Evolutionary conservation across 2,888 invertebrate species (phyloP).

Genomic region (Pyrochroa serraticornis): DNA sequence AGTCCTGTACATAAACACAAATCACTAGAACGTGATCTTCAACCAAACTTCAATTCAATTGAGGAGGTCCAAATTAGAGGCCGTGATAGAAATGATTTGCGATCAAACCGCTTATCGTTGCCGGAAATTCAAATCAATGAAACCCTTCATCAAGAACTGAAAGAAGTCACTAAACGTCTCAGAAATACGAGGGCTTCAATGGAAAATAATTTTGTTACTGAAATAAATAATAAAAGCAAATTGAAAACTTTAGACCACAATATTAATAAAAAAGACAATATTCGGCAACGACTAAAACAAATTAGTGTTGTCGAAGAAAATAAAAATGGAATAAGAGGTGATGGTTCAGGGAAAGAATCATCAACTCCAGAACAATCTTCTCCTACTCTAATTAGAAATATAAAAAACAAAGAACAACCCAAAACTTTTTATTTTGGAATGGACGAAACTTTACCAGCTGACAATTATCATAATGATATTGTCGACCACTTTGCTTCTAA

Average conservation of each 20-base stretch:
- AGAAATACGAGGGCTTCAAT: slow-evolving; percentile 32
- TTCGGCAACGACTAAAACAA: slow-evolving; percentile 61
- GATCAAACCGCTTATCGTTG: slow-evolving; percentile 47
- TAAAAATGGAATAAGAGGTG: slow-evolving; percentile 58
- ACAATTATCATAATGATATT: slow-evolving; percentile 29
- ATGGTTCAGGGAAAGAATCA: slow-evolving; percentile 69
- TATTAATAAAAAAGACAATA: slow-evolving; percentile 58
- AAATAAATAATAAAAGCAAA: slow-evolving; percentile 55
- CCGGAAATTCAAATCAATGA: slow-evolving; percentile 58
- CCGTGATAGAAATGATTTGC: slow-evolving; percentile 58
- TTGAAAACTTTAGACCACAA: slow-evolving; percentile 58
- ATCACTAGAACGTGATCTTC: slow-evolving; percentile 19
- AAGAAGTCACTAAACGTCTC: slow-evolving; percentile 55
- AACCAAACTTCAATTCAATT: slow-evolving; percentile 18
- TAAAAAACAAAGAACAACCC: slow-evolving; percentile 48
- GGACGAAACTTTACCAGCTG: slow-evolving; percentile 60
- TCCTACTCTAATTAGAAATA: slow-evolving; percentile 51
- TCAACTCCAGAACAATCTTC: slow-evolving; percentile 67
- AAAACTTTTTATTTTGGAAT: slow-evolving; percentile 82
- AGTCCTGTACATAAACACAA: slow-evolving; percentile 48
- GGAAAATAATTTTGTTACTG: slow-evolving; percentile 47
- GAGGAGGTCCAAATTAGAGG: slow-evolving; percentile 40
- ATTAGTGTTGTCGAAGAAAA: slow-evolving; percentile 61
- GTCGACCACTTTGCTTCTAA: slow-evolving; percentile 39
- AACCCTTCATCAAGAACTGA: slow-evolving; percentile 63